These are phyloP conservation scores for Ispidina lecontei DNA, from an alignment of 2,797 vertebrate species.

Conservation along the genomic window DNA sequence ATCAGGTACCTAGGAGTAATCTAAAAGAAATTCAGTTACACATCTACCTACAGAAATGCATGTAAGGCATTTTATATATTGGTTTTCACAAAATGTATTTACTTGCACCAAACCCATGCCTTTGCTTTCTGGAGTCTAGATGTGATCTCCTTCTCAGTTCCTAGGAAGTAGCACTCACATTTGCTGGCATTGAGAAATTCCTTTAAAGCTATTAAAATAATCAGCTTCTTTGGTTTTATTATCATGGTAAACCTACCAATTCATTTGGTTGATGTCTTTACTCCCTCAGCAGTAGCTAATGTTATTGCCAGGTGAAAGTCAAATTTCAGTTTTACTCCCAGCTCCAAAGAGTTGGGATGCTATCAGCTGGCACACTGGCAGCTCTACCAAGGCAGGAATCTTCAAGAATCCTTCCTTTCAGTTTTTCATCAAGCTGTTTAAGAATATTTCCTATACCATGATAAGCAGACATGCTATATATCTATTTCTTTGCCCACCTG, in stretches of 20 bases:
- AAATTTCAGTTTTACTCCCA: not conserved
- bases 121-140: not conserved
- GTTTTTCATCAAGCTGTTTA: not conserved
- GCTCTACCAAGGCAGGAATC: not conserved
- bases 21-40: not conserved
- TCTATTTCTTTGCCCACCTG: not conserved
- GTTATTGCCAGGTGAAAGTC: not conserved
- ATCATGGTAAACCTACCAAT: not conserved
- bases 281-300: not conserved
- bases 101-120: not conserved
- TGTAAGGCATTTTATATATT: not conserved
- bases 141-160: not conserved
- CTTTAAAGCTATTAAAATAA: not conserved
- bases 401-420: not conserved
- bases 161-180: not conserved
- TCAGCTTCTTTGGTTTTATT: not conserved
- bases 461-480: not conserved
- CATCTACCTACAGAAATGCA: not conserved
- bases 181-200: not conserved
- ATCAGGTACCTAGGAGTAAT: not conserved
- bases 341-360: not conserved
- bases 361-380: not conserved
- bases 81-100: not conserved
- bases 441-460: not conserved
- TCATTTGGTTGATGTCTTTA: not conserved